Evolutionary conservation across 2,113 vertebrate species (phyloP).

Genomic region (Murina feae): DNA sequence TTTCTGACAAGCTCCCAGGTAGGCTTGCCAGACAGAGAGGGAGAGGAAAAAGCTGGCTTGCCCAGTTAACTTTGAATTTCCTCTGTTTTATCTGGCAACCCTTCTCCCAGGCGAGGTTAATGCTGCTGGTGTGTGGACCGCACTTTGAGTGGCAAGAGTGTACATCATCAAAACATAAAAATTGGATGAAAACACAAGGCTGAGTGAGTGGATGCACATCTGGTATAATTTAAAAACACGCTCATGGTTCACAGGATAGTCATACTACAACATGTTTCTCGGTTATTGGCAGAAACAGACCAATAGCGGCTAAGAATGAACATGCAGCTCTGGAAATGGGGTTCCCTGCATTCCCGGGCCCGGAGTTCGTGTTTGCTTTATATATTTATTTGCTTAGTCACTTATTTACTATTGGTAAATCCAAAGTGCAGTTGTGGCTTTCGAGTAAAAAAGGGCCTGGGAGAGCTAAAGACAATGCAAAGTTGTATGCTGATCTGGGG

Average conservation of each 20-base stretch:
- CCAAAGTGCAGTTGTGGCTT: not conserved
- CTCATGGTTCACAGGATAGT: not conserved
- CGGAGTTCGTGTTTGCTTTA: not conserved
- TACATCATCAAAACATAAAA: constrained; percentile 34
- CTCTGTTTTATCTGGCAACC: not conserved
- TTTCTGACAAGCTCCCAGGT: constrained; percentile 18
- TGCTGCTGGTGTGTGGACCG: not conserved
- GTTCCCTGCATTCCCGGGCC: not conserved
- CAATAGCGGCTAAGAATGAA: not conserved
- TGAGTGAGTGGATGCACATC: constrained; percentile 20
- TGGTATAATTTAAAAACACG: constrained; percentile 46
- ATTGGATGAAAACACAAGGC: not conserved
- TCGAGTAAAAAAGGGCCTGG: not conserved
- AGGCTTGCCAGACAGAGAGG: not conserved
- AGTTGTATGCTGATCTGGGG: not conserved
- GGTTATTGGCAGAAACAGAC: not conserved
- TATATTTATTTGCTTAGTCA: not conserved
- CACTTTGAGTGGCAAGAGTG: constrained; percentile 33
- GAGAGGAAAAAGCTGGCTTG: not conserved
- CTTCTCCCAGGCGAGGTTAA: not conserved
- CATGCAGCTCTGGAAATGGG: not conserved
- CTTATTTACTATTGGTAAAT: not conserved
- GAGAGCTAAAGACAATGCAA: not conserved
- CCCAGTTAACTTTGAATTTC: not conserved
- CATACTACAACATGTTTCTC: not conserved